Conservation (phyloP, 2,797 vertebrate genomes). For the Varecia variegata region DNA sequence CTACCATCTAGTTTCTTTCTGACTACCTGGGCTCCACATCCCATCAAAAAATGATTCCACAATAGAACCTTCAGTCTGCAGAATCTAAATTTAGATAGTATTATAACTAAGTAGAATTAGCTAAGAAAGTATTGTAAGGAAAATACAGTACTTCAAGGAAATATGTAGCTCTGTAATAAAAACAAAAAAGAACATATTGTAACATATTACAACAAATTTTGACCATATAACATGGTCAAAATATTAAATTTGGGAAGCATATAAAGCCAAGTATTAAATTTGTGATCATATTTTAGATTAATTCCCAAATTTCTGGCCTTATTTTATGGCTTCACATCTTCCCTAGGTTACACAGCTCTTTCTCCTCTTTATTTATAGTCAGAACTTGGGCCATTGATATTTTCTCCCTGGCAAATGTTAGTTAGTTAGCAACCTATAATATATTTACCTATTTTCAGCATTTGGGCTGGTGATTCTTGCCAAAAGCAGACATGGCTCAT, state of each 20-base stretch:
- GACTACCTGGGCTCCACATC: not conserved
- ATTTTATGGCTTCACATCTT: not conserved
- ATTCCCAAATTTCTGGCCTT: not conserved
- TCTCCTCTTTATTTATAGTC: not conserved
- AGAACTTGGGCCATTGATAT: not conserved
- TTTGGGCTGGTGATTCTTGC: not conserved
- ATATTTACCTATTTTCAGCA: not conserved
- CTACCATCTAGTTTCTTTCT: not conserved
- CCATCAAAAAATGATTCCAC: not conserved
- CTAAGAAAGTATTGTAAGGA: not conserved
- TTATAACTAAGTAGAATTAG: not conserved
- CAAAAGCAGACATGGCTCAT: not conserved
- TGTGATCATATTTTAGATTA: not conserved
- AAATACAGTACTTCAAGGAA: not conserved
- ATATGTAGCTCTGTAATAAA: not conserved
- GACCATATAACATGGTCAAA: not conserved
- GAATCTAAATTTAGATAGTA: not conserved
- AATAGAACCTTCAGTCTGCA: not conserved
- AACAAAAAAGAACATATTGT: not conserved
- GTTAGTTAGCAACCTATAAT: not conserved
- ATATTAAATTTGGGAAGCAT: not conserved
- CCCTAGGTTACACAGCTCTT: not conserved
- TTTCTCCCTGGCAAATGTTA: constrained; percentile 6
- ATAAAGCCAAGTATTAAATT: not conserved
- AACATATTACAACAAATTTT: not conserved